Conservation (phyloP, 2,113 vertebrate species). For the Phoxinus phoxinus region DNA sequence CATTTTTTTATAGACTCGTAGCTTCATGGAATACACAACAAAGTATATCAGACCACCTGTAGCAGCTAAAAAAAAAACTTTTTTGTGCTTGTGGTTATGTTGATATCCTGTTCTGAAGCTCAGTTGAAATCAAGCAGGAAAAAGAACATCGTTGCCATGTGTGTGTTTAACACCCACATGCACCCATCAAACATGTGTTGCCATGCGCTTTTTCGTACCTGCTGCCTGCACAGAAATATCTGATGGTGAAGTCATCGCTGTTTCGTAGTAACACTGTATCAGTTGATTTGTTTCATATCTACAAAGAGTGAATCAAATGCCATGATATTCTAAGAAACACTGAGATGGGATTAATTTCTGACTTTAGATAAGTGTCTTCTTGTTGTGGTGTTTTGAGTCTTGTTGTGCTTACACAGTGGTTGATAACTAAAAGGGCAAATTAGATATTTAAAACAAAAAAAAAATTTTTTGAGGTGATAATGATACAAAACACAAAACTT, state of each 20-base stretch:
- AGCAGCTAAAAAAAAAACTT: conserved; percentile 50
- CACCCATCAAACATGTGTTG: conserved; percentile 27
- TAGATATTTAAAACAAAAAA: not conserved
- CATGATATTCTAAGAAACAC: conserved; percentile 41
- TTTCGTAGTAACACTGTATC: conserved; percentile 35
- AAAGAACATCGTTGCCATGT: conserved; percentile 17
- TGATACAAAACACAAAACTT: not conserved
- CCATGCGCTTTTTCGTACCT: conserved; percentile 9
- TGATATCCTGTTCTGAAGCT: conserved; percentile 36
- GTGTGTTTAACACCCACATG: conserved; percentile 41
- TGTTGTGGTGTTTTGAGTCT: not conserved
- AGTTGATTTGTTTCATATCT: conserved; percentile 30
- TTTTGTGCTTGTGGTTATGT: conserved; percentile 51
- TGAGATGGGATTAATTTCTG: conserved; percentile 26
- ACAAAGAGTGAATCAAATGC: not conserved
- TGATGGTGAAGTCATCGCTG: conserved; percentile 39
- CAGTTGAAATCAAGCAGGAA: conserved; percentile 58
- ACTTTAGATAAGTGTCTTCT: not conserved
- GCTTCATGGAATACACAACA: conserved; percentile 51
- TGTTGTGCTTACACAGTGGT: not conserved
- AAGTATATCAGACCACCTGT: conserved; percentile 49
- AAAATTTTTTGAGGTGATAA: not conserved
- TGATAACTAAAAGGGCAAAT: conserved; percentile 20
- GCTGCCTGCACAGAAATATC: not conserved
- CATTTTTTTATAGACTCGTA: conserved; percentile 66